A percentile compares a stretch with the other conserved stretches of the same genome.
Conservation (phyloP, 2,888 invertebrate species). For the Agapetus fuscipes region DNA sequence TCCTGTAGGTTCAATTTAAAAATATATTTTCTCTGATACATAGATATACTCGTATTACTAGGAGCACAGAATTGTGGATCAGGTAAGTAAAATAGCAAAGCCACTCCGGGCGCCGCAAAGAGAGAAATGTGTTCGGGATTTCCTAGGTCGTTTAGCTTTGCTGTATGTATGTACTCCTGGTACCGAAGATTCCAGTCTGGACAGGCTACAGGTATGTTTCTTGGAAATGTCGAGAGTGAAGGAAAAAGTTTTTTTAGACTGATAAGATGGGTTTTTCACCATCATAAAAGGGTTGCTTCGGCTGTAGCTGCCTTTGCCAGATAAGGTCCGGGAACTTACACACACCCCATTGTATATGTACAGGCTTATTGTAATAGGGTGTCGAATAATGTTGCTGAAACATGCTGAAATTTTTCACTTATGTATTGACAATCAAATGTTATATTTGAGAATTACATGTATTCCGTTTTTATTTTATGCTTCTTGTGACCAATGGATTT, state of each 20-base stretch:
- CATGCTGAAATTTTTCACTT: too few relatives aligned
- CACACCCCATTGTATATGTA: too few relatives aligned
- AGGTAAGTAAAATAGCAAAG: slow-evolving; percentile 21
- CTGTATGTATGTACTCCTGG: slow-evolving; percentile 13
- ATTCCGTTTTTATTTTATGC: too few relatives aligned
- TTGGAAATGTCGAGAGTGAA: slow-evolving; percentile 12
- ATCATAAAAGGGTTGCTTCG: slow-evolving; percentile 2
- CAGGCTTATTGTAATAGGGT: not conserved
- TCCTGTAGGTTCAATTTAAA: too few relatives aligned
- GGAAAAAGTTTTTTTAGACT: slow-evolving; percentile 9
- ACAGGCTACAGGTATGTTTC: slow-evolving; percentile 16
- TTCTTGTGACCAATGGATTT: too few relatives aligned
- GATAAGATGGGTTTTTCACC: slow-evolving; percentile 11
- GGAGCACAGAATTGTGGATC: too few relatives aligned
- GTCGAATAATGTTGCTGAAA: too few relatives aligned
- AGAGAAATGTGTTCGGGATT: slow-evolving; percentile 22
- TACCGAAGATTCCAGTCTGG: slow-evolving; percentile 7
- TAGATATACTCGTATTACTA: too few relatives aligned
- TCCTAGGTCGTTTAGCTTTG: slow-evolving; percentile 22
- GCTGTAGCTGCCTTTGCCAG: not conserved
- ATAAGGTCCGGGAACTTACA: too few relatives aligned
- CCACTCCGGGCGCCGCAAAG: slow-evolving; percentile 20
- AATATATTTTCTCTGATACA: too few relatives aligned
- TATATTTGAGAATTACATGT: too few relatives aligned
- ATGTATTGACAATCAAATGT: too few relatives aligned